Percentiles rank a stretch among this genome's conserved stretches.
phyloP scores from a whole-genome alignment of 2,888 invertebrate species.

The Nycteola revayana region DNA sequence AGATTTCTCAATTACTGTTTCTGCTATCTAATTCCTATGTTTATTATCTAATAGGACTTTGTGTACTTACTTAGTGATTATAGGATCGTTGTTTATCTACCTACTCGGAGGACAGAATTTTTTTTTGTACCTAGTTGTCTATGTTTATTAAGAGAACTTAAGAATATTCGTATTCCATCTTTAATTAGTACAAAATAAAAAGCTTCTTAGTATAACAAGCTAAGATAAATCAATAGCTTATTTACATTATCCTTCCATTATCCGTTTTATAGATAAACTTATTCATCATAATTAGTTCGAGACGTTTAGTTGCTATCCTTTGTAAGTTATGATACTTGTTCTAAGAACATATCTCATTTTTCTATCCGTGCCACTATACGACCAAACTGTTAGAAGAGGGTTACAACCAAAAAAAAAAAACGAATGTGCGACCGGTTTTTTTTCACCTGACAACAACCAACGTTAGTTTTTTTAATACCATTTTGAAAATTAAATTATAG shows the following conservation, averaged over 20 bases:
- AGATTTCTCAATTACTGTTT: no score
- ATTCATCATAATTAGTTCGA: conserved; percentile 40
- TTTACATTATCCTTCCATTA: conserved; percentile 19
- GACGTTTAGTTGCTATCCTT: conserved; percentile 35
- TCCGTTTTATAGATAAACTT: conserved; percentile 22
- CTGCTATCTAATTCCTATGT: no score
- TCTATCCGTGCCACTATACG: conserved; percentile 52
- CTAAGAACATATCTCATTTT: conserved; percentile 62
- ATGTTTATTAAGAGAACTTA: no score
- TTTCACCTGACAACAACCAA: conserved; percentile 73
- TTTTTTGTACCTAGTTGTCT: no score
- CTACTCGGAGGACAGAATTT: no score
- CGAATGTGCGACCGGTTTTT: conserved; percentile 67
- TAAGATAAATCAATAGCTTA: no score
- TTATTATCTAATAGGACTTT: no score
- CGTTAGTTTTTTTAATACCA: conserved; percentile 64
- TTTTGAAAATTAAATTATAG: conserved; percentile 80
- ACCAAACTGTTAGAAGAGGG: conserved; percentile 57
- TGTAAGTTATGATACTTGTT: conserved; percentile 60
- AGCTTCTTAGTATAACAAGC: no score
- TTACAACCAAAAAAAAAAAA: conserved; percentile 65
- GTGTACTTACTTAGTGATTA: no score
- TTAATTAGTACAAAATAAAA: no score
- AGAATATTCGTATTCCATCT: no score
- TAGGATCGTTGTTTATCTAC: no score